A percentile compares a stretch with the other conserved stretches of the same genome.
Evolutionary conservation across 2,113 vertebrate genomes (phyloP).

Genomic region (Dipodomys merriami): DNA sequence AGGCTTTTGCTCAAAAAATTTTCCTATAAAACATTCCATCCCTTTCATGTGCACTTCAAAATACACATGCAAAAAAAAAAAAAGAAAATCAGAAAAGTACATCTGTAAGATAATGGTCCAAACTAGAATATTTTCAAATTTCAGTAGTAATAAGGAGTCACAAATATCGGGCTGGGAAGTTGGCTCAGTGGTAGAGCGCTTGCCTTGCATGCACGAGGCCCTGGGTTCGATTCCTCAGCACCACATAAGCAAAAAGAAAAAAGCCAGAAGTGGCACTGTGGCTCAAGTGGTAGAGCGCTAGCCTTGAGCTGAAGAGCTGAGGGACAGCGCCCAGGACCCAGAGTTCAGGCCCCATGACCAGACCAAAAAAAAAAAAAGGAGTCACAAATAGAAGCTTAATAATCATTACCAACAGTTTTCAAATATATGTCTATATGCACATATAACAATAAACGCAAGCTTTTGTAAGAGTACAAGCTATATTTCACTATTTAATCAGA

Average conservation of each 20-base stretch:
- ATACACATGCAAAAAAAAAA: slow-evolving; percentile 25
- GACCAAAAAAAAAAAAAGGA: no score
- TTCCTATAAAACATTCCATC: not conserved
- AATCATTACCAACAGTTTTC: slow-evolving; percentile 45
- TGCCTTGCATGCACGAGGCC: no score
- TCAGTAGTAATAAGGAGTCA: not conserved
- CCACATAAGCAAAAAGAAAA: no score
- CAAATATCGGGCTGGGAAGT: no score
- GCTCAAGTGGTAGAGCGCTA: no score
- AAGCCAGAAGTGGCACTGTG: no score
- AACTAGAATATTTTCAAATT: slow-evolving; percentile 19
- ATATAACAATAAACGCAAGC: slow-evolving; percentile 52
- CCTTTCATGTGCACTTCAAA: not conserved
- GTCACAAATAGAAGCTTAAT: not conserved
- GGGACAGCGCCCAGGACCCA: no score
- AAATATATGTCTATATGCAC: slow-evolving; percentile 15
- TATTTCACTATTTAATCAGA: not conserved
- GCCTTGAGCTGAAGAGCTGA: no score
- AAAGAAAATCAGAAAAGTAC: slow-evolving; percentile 25
- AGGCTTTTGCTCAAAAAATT: slow-evolving; percentile 9
- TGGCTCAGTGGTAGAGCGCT: no score
- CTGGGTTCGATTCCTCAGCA: no score
- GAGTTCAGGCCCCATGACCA: no score
- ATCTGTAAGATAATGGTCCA: slow-evolving; percentile 33
- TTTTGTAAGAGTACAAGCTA: not conserved